Conservation (phyloP, 1,140 invertebrate species). For the Odontomachus brunneus region DNA sequence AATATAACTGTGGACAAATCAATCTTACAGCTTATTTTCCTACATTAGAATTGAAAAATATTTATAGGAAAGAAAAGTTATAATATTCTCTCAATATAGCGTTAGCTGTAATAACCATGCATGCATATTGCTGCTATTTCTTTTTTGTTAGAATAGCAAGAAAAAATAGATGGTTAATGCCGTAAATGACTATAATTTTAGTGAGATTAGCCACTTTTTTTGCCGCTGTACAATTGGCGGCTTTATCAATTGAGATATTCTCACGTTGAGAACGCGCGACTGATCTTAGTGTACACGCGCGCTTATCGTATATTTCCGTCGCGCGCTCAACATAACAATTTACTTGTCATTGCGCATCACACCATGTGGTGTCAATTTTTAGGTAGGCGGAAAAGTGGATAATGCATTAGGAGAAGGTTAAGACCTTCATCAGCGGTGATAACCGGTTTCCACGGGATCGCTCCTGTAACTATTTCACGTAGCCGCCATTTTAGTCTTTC, state of each 20-base stretch:
- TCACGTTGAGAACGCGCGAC: not conserved
- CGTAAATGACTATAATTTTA: too few species aligned
- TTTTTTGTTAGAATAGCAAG: too few species aligned
- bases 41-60: too few species aligned
- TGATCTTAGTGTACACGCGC: not conserved
- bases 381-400: constrained; percentile 47
- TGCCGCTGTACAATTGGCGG: too few species aligned
- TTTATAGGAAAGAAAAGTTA: too few species aligned
- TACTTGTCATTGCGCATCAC: constrained; percentile 39
- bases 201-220: too few species aligned
- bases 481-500: constrained; percentile 45
- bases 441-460: constrained; percentile 55
- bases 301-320: constrained; percentile 14
- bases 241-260: constrained; percentile 2
- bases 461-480: constrained; percentile 53
- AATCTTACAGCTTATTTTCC: too few species aligned
- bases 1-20: too few species aligned
- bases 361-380: constrained; percentile 22
- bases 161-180: too few species aligned
- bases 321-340: constrained; percentile 36
- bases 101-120: too few species aligned
- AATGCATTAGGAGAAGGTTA: constrained; percentile 32
- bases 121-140: too few species aligned
- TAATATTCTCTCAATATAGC: too few species aligned
- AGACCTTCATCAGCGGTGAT: constrained; percentile 54